Percentiles rank a stretch among this genome's conserved stretches.
phyloP scores from a whole-genome alignment of 2,113 vertebrate species.

The Mastomys coucha region DNA sequence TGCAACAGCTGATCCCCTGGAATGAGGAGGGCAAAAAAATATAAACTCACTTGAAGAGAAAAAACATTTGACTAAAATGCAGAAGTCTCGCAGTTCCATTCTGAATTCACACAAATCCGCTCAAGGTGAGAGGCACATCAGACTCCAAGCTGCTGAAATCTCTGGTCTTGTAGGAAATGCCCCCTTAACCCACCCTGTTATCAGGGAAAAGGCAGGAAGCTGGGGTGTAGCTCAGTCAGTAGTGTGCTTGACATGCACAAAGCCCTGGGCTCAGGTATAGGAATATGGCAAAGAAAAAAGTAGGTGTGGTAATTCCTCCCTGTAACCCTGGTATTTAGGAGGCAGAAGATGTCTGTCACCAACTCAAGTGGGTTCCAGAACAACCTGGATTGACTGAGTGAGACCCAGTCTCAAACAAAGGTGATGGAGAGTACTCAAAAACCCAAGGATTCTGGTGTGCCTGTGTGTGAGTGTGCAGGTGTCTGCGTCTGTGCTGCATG shows the following conservation, averaged over 20 bases:
- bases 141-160: background rate
- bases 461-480: background rate
- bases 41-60: background rate
- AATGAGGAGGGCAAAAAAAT: background rate
- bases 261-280: background rate
- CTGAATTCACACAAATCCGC: background rate
- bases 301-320: too few relatives aligned
- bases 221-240: too few relatives aligned
- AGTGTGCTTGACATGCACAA: too few relatives aligned
- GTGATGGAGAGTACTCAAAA: background rate
- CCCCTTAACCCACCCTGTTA: accelerated
- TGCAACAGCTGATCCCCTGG: conserved; percentile 95
- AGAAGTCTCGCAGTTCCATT: background rate
- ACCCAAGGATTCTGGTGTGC: background rate
- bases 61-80: background rate
- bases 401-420: background rate
- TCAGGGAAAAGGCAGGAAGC: background rate
- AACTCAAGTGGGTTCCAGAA: background rate
- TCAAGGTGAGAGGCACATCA: background rate
- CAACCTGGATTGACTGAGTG: background rate
- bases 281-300: background rate
- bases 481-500: background rate
- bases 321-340: background rate
- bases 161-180: background rate
- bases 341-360: background rate